Evolutionary conservation across 2,797 vertebrate species (phyloP).

Genomic region (Danio albolineatus): DNA sequence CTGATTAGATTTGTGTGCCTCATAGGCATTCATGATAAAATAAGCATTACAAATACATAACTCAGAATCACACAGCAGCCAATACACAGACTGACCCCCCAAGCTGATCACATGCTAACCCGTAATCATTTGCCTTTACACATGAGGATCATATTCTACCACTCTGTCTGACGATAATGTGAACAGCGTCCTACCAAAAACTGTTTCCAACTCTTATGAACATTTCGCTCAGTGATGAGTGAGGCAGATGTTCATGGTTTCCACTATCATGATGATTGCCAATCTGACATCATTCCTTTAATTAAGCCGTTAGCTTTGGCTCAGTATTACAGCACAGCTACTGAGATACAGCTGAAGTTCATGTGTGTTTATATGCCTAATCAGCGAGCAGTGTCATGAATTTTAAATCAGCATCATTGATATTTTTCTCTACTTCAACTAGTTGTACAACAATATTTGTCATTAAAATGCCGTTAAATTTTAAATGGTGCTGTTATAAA

Average conservation of each 20-base stretch:
- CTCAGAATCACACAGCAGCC: background rate
- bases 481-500: too few relatives aligned
- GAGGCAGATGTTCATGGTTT: slow-evolving; percentile 37
- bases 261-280: slow-evolving; percentile 18
- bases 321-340: background rate
- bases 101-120: background rate
- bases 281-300: slow-evolving; percentile 28
- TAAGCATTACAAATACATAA: background rate
- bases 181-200: slow-evolving; percentile 3
- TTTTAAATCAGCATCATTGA: too few relatives aligned
- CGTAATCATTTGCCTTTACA: background rate
- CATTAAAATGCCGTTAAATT: too few relatives aligned
- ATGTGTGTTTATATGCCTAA: background rate
- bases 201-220: slow-evolving; percentile 26
- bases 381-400: too few relatives aligned
- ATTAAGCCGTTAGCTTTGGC: slow-evolving; percentile 29
- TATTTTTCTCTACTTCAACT: too few relatives aligned
- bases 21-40: background rate
- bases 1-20: slow-evolving; percentile 4
- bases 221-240: slow-evolving; percentile 7
- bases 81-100: background rate
- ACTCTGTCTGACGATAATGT: background rate
- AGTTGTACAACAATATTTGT: too few relatives aligned
- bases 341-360: slow-evolving; percentile 1
- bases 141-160: slow-evolving; percentile 31